phyloP scores from a whole-genome alignment of 2,113 vertebrate species.

The Orthonyx spaldingii region DNA sequence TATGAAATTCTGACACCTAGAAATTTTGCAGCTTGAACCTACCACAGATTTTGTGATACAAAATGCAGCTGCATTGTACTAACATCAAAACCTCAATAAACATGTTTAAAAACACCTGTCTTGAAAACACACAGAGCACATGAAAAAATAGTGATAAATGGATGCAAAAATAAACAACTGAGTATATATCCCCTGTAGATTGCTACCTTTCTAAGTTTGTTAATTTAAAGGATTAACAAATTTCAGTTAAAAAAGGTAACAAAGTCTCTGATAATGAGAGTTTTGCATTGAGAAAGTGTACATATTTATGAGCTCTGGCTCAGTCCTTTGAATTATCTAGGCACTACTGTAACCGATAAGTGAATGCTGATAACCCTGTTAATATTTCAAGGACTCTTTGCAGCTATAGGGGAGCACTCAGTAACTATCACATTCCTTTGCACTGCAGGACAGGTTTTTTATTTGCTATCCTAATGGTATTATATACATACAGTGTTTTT shows the following conservation, averaged over 20 bases:
- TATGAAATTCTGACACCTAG: neutral
- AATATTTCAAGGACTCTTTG: constrained; percentile 56
- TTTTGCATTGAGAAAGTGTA: neutral
- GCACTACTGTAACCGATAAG: constrained; percentile 28
- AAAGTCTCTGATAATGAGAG: neutral
- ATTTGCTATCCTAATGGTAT: constrained; percentile 24
- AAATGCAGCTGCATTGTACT: neutral
- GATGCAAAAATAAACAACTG: neutral
- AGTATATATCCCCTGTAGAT: neutral
- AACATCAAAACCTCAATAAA: neutral
- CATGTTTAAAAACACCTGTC: neutral
- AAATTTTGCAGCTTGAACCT: neutral
- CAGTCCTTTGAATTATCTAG: constrained; percentile 18
- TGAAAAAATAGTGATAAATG: neutral
- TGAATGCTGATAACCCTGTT: constrained; percentile 49
- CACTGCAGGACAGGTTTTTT: constrained; percentile 23
- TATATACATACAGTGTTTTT: neutral
- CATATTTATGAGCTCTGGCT: neutral
- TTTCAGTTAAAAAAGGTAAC: neutral
- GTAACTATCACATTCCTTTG: constrained; percentile 37
- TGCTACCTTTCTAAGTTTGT: neutral
- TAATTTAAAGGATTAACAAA: neutral
- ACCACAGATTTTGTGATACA: neutral
- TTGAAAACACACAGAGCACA: neutral
- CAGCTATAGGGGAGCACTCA: neutral